Evolutionary conservation across 2,797 vertebrate species (phyloP), one percentile per base, ranked within the genome.

Genomic region (Myotis daubentonii): DNA sequence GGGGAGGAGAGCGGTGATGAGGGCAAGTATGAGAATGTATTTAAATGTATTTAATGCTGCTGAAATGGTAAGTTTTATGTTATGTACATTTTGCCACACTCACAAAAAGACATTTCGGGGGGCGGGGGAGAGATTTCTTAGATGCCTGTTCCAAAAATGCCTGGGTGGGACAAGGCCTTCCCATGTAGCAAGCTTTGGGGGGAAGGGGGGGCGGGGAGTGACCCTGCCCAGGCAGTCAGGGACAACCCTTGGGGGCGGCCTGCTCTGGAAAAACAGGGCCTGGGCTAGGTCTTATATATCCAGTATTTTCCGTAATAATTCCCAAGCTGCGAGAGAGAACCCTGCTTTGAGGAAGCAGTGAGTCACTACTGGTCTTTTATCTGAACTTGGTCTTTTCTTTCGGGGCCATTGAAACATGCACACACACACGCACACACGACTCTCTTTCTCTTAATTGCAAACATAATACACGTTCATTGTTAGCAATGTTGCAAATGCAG

Each of bases 371-470:
- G 55, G 84, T 90, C 60, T 88, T 91, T 93, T 44, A 75, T 76
- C 82, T 94, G 66, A 87, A 89, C 23, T 53, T 36, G 30, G 19
- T 33, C 55, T 79, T 90, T 92, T 81, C 65, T 85, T 68, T 89
- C 90, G 66, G 49, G 41, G 33, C 76, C 57, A 60, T 0, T 23
- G 75, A 84, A 57, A 38, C 30, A 71, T 6, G 20, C 20, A 19
- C 28, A 70, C 28, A 90, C 6, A 53, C 44, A 30, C 36, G 68
- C 11, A 22, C 17, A 19, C 8, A 19, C 17, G 2, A 3, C 19
- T 89, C 71, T 68, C 17, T 87, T 55, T 47, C 33, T 88, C 89
- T 76, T 65, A 38, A 65, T 16, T 65, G 55, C 36, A 70, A 87
- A 71, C 13, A 28, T 12, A 12, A 78, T 22, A 22, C 17, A 19